These are phyloP conservation scores for Eustalomyia histrio DNA, from an alignment of 2,888 invertebrate species.

Conservation along the genomic window DNA sequence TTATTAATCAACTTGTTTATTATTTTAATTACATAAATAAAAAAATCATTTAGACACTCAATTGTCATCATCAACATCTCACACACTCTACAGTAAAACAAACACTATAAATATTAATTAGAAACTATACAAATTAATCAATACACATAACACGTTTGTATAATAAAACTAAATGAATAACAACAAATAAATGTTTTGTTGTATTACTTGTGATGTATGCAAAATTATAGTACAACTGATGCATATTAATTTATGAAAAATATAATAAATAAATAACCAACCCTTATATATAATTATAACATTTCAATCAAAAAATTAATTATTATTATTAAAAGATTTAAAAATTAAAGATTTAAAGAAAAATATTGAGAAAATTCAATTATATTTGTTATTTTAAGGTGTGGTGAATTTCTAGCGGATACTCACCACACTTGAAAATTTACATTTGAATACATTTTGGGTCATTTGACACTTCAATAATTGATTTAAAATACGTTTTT, in stretches of 20 bases:
- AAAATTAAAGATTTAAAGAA: background rate
- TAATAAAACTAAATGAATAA: conserved; percentile 39
- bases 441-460: too few species aligned
- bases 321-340: conserved; percentile 4
- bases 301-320: conserved; percentile 7
- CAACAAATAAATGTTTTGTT: conserved; percentile 56
- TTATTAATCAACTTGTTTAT: conserved; percentile 11
- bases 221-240: conserved; percentile 37
- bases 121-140: conserved; percentile 52
- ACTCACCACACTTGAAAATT: too few species aligned
- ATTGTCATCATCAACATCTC: conserved; percentile 31
- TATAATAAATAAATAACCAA: conserved; percentile 38
- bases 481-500: too few species aligned
- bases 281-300: conserved; percentile 9
- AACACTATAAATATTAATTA: conserved; percentile 54
- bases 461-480: too few species aligned
- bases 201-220: conserved; percentile 46
- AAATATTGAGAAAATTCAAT: background rate
- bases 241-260: conserved; percentile 49
- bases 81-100: conserved; percentile 22
- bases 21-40: conserved; percentile 14
- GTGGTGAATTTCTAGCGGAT: too few species aligned
- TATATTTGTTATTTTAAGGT: too few species aligned
- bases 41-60: conserved; percentile 29
- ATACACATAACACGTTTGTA: conserved; percentile 54